Evolutionary conservation across 2,113 vertebrate genomes (phyloP), one percentile per base, ranked within the genome.

Genomic region (Trematocara stigmaticum): DNA sequence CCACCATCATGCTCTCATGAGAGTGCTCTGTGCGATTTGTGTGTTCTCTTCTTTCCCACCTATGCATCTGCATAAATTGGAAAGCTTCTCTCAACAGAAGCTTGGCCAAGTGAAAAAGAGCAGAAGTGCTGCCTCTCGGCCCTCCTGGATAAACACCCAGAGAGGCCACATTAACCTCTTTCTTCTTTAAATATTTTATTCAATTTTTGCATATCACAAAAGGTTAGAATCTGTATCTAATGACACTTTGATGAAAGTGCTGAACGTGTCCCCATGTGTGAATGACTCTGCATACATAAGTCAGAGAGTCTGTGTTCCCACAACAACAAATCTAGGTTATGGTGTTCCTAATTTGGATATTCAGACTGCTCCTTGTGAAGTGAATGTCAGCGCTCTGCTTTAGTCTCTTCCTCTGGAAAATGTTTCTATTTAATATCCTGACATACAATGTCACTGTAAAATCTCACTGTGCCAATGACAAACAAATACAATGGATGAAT

Each of bases 121-220:
- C 79, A 85, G 40, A 23, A 79, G 64, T 88, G 86, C 31, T 31
- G 51, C 34, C 42, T 84, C 40, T 82, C 45, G 83, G 86, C 76
- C 76, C 79, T 82, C 40, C 38, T 89, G 86, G 55, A 89, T 86
- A 92, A 88, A 90, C 88, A 85, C 52, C 87, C 56, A 49, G 47
- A 6, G 52, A 88, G 56, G 71, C 45, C 69, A 69, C 78, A 88
- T 87, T 84, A 92, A 84, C 26, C 69, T 81, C 86, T 81, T 88
- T 71, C 83, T 83, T 86, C 84, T 79, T 85, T 79, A 79, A 84
- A 91, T 87, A 88, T 89, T 91, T 91, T n/a, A 91, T 90, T 69
- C 6, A 35, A 4, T 81, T 83, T 89, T 83, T 89, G 91, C 79
- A 88, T 85, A 88, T 85, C 71, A 91, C 45, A 84, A 91, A 89